Evolutionary conservation across 2,113 vertebrate species (phyloP), one percentile per base, ranked within the genome.

Genomic region (Oryzias woworae): DNA sequence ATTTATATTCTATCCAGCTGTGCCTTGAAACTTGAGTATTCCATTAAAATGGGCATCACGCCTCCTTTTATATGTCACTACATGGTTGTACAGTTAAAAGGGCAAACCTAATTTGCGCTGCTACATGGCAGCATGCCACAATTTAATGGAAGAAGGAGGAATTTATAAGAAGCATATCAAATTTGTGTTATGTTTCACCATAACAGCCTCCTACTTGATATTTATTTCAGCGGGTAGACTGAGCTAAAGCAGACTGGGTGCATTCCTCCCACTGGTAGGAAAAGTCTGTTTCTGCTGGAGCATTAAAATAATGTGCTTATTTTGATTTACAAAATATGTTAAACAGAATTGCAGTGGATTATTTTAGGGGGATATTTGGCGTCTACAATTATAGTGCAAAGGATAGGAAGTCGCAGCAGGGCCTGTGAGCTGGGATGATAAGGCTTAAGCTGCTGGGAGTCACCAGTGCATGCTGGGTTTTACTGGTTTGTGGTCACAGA

Each of bases 391-490:
- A 63, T 53, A 44, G 45, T 42, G 51, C 55, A 53, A 41, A 53
- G 47, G 12, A 69, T 64, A 70, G 23, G 23, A 52, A 5, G 22
- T 28, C 53, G 26, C 43, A 50, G 46, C 22, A 61, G 56, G 55
- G 2, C 54, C 57, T 50, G 46, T 53, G 44, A 47, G 71, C 62
- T 8, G 15, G 12, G 50, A 73, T 22, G 31, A 68, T 65, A 61
- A 75, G 49, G 52, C 52, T 42, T 45, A 52, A 73, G 66, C 57
- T 62, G 61, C 53, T 41, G 49, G 60, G 48, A 69, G 53, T 43
- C 36, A 51, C 17, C 44, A 44, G 26, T 5, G 48, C 43, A 22
- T 45, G 43, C 26, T 65, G 14, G 16, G 22, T 59, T 49, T 53
- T 55, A 45, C 14, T 69, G 58, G 44, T 65, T 56, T 42, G 15